phyloP scores from a whole-genome alignment of 1,140 invertebrate species.

The Drosophila hydei region DNA sequence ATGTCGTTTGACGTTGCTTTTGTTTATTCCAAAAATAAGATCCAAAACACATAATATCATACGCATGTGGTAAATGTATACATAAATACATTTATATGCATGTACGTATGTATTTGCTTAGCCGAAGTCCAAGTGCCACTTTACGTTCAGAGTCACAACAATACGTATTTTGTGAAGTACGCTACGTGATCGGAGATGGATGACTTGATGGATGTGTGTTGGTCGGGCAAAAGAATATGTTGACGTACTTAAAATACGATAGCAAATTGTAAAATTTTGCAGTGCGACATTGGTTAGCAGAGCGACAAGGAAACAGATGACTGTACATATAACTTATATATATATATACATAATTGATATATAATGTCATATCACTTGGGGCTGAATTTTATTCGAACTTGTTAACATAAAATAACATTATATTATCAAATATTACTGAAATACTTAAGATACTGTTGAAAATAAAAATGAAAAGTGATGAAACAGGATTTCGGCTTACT shows the following conservation, averaged over 20 bases:
- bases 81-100: neutral
- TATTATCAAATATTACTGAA: neutral
- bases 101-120: slow-evolving; percentile 18
- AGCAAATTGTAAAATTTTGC: slow-evolving; percentile 3
- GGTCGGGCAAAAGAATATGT: neutral
- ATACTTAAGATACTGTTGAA: neutral
- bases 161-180: slow-evolving; percentile 5
- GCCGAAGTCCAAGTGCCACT: slow-evolving; percentile 55
- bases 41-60: slow-evolving; percentile 29
- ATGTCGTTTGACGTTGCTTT: slow-evolving; percentile 53
- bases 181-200: slow-evolving; percentile 56
- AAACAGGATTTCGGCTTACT: neutral
- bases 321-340: too few species aligned
- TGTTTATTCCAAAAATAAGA: slow-evolving; percentile 79
- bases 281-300: neutral
- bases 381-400: too few species aligned
- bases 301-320: too few species aligned
- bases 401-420: neutral
- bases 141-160: slow-evolving; percentile 52
- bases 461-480: neutral
- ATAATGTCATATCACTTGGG: neutral
- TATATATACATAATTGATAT: too few species aligned
- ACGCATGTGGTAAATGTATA: slow-evolving; percentile 11
- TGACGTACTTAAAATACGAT: neutral
- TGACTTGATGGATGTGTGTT: slow-evolving; percentile 55